Base-by-base conservation (phyloP, 2,888 invertebrate genomes). In the Clunio marinus region DNA sequence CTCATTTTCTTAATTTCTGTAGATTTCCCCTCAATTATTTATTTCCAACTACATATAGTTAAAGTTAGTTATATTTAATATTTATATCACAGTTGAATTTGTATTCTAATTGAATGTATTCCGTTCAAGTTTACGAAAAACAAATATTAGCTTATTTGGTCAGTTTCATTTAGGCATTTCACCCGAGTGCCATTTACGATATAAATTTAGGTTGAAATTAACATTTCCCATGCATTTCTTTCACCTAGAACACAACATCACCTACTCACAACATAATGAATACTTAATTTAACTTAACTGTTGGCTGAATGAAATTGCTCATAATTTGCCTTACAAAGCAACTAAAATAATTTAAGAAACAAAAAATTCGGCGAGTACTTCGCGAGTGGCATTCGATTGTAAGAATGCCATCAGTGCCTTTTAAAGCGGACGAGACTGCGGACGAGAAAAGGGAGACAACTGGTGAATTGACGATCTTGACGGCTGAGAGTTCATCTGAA, bases 391-490 rank as follows among this genome's bases (percentile, higher is more conserved):
- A 24, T 25, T 24, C 57, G 27, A 57, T 57, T 25, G 27, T 32
- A 27, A 65, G 45, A 46, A 66, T 66, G 66, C 55, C 20, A 55
- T 4, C 66, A 66, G 66, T 66, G 13, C 66, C 66, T 22, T 46
- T 66, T n/a, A 7, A 51, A n/a, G 28, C 24, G 32, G 46, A 27
- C 10, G 51, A 66, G 55, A 32, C 55, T 35, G 51, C 27, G 46
- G 66, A 63, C 27, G 63, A 28, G 17, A 63, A 63, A 28, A 25
- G 63, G 5, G 63, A 63, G 10, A 63, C 37, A 13, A 46, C 63
- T 17, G 63, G 55, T 32, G 66, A 63, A 63, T 37, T 63, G 2
- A 25, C 66, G 8, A 59, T 35, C 32, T 3, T 25, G 15, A 51
- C 46, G n/a, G 35, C 20, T 17, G 60, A 17, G 17, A 25, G 17